Evolutionary conservation across 2,888 invertebrate genomes (phyloP), one percentile per base, ranked within the genome.

Genomic region (Philereme transversata): DNA sequence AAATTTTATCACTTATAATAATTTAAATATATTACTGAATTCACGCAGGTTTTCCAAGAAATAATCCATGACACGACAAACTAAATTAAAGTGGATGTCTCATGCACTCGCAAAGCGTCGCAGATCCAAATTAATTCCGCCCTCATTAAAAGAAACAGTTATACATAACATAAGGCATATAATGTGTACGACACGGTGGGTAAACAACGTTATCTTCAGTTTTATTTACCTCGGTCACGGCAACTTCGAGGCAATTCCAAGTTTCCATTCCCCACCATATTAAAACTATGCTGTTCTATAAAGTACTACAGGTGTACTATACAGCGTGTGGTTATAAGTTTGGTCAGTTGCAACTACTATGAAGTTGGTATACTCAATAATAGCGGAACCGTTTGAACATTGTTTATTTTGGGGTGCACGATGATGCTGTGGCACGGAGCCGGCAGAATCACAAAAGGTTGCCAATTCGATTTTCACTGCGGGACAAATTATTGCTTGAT

Each of bases 211-310:
- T 60, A 60, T 60, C 57, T 55, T 9, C n/a, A 48, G 41, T 33
- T 62, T 57, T 54, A 57, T 58, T 58, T 43, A 51, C 22, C 47
- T 54, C 36, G 38, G 62, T 51, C 54, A 57, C 57, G 62, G 57
- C 57, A 62, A 35, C 54, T 50, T 44, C 9, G 44, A 45, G 9
- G 11, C 52, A 35, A 53, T 49, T 57, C 11, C 22, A 47, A 44
- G 47, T 57, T 45, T 51, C 9, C 49, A 50, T 49, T 49, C 44
- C 44, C 48, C 45, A 4, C 47, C 44, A 33, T 45, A 44, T 11
- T 34, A 35, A 7, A 47, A 6, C 10, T 45, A 45, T 45, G 11
- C 5, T 5, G 3, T 4, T 4, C 4, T 41, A 41, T 8, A 41
- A 1, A 41, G n/a, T 7, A 7, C 43, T 43, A 10, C n/a, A 10